Evolutionary conservation across 2,888 invertebrate species (phyloP).

Genomic region (Harpalus rubripes): DNA sequence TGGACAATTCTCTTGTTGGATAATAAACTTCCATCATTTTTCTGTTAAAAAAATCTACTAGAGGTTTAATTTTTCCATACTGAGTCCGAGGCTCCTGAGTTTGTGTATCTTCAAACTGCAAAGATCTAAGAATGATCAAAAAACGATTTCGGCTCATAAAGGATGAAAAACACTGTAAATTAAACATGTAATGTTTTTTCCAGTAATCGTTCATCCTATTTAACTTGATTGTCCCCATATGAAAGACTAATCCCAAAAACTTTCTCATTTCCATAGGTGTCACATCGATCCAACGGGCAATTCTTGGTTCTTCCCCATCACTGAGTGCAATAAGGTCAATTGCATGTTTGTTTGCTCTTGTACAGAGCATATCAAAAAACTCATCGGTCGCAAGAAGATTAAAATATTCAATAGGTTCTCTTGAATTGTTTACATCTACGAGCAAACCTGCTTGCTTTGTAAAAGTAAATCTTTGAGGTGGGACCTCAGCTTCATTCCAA

Average conservation of each 20-base stretch:
- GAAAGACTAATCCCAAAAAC: constrained; percentile 74
- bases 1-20: constrained; percentile 68
- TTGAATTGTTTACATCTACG: too few species aligned
- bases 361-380: constrained; percentile 67
- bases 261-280: constrained; percentile 70
- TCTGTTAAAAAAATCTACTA: neutral
- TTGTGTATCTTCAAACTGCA: constrained; percentile 64
- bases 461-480: neutral
- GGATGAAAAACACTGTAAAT: constrained; percentile 15
- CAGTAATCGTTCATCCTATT: constrained; percentile 26
- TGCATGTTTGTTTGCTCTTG: constrained; percentile 59
- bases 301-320: constrained; percentile 69
- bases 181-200: constrained; percentile 6
- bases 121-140: constrained; percentile 65
- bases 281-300: constrained; percentile 71
- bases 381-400: constrained; percentile 18
- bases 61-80: constrained; percentile 56
- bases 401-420: constrained; percentile 49
- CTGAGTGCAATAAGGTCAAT: constrained; percentile 65
- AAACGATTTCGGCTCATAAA: constrained; percentile 67
- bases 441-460: too few species aligned
- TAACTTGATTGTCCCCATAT: constrained; percentile 64
- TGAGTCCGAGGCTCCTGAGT: neutral
- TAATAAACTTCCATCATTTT: constrained; percentile 58
- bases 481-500: neutral